Base-by-base conservation (phyloP, 2,797 vertebrate species). In the Fratercula arctica region DNA sequence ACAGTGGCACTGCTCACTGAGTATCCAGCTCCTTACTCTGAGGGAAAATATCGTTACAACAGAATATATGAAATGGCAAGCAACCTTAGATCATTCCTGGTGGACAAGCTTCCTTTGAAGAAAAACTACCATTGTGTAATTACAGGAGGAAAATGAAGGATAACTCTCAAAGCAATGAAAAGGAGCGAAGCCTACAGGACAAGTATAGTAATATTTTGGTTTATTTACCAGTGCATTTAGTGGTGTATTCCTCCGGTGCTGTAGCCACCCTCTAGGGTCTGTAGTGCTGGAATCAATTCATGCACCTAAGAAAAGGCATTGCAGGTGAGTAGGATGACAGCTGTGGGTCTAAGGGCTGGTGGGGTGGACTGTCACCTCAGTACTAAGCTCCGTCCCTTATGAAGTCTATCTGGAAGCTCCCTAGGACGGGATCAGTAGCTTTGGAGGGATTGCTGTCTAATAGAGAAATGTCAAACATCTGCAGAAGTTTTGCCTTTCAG, bases 281-380 rank as follows among this genome's bases (percentile, higher is more conserved):
- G 26, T 33, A 35, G 15, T 16, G 8, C 20, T 50, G 18, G 9
- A 46, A 35, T 74, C 67, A 74, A 35, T 51, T 68, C 2, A n/a
- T 51, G 43, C 68, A 53, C 37, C 9, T 53, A 37, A 56, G 39
- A 73, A 68, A 69, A 79, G 7, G 3, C 13, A 31, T 59, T 28
- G 13, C 8, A 28, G 11, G 3, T 33, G 45, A 88, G 41, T 18
- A 86, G 50, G 53, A 46, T 59, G 50, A 29, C 29, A 64, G 15
- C 3, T 50, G 3, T 60, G 31, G 5, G 17, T 69, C 41, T 61
- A 39, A 66, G 35, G n/a, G 4, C 11, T n/a, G 16, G 5, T 0
- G 1, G 6, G 2, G 2, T 74, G 23, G 11, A 35, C 6, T n/a
- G 35, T 69, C 8, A 59, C 7, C 4, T 53, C 28, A 53, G 3